These are phyloP conservation scores for Gadopsis bispinosus DNA, from an alignment of 2,797 vertebrate genomes.

Conservation along the genomic window DNA sequence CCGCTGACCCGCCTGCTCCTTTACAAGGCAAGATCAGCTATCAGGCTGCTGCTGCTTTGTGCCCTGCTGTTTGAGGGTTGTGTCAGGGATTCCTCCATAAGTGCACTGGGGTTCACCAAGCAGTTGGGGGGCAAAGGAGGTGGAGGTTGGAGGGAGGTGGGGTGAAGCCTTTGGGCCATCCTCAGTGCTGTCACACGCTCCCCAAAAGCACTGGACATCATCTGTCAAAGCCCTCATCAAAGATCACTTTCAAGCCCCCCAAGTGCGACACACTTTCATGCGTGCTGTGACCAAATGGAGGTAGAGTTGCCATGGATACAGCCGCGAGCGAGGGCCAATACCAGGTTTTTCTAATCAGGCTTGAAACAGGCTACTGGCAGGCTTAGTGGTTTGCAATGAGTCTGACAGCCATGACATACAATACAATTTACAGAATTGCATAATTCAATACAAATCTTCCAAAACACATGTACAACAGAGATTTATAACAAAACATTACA, in stretches of 20 bases:
- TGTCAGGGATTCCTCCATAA: slow-evolving; percentile 83
- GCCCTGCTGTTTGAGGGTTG: slow-evolving; percentile 85
- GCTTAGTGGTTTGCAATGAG: slow-evolving; percentile 60
- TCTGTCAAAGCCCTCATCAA: slow-evolving; percentile 81
- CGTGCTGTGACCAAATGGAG: slow-evolving; percentile 77
- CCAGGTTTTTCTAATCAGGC: slow-evolving; percentile 79
- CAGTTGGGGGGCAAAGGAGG: slow-evolving; percentile 76
- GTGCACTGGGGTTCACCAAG: slow-evolving; percentile 82
- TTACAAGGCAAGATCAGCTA: slow-evolving; percentile 82
- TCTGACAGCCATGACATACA: slow-evolving; percentile 72
- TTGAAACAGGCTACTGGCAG: slow-evolving; percentile 61
- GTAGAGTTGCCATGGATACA: slow-evolving; percentile 69
- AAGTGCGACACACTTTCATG: slow-evolving; percentile 68
- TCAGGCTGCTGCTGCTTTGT: slow-evolving; percentile 80
- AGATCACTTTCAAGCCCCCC: slow-evolving; percentile 70
- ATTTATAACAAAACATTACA: slow-evolving; percentile 63
- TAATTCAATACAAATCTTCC: slow-evolving; percentile 64
- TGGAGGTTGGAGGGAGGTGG: slow-evolving; percentile 16
- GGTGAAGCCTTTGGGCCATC: slow-evolving; percentile 61
- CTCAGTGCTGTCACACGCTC: slow-evolving; percentile 45
- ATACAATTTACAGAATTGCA: slow-evolving; percentile 71
- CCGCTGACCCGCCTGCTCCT: slow-evolving; percentile 79
- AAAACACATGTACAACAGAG: slow-evolving; percentile 51
- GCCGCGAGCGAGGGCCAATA: slow-evolving; percentile 35
- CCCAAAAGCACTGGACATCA: slow-evolving; percentile 70